Conservation (phyloP, 2,113 vertebrate genomes). For the Crotalus helleri region DNA sequence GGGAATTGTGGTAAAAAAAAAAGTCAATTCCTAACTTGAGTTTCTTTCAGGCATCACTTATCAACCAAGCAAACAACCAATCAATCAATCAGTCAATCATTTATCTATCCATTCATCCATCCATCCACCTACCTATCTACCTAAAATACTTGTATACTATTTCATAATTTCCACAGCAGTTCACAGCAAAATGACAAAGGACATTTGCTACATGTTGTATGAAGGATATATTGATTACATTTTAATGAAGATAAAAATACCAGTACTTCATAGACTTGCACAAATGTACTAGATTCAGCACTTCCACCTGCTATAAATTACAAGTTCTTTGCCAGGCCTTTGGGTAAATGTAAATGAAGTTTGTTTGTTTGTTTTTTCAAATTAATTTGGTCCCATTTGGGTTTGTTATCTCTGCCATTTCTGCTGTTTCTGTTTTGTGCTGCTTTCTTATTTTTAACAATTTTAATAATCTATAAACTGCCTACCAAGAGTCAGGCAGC, state of each 20-base stretch:
- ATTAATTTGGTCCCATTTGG: background rate
- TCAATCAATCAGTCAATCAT: background rate
- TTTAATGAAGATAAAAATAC: background rate
- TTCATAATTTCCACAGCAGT: background rate
- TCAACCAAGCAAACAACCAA: background rate
- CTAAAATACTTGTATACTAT: background rate
- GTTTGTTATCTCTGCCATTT: background rate
- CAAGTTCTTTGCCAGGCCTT: background rate
- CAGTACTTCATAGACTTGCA: background rate
- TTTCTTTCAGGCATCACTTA: background rate
- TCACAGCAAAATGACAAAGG: background rate
- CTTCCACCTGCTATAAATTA: background rate
- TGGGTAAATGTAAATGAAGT: background rate
- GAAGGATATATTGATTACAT: background rate
- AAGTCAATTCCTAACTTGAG: background rate
- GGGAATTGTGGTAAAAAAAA: background rate
- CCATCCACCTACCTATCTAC: background rate
- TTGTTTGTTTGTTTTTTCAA: background rate
- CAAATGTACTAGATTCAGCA: background rate
- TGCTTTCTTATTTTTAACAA: background rate
- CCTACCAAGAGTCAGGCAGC: background rate
- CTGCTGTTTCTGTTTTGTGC: background rate
- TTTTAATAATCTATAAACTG: background rate
- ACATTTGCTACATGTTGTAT: background rate
- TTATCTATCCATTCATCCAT: background rate